Evolutionary conservation across 1,140 invertebrate genomes (phyloP).

Genomic region (Zaprionus tsacasi): DNA sequence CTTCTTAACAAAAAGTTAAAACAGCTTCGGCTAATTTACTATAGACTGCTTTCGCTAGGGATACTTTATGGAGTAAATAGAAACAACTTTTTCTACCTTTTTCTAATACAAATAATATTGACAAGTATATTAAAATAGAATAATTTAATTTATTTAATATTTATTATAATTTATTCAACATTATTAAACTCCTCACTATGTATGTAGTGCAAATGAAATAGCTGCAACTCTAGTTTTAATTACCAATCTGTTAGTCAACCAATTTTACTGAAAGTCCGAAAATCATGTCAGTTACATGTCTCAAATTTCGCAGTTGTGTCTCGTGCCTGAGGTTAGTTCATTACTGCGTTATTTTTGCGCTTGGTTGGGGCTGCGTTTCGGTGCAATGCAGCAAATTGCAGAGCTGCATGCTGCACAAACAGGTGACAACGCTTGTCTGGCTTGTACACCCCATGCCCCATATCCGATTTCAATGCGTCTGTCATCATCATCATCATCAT

Average conservation of each 20-base stretch:
- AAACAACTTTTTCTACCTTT: no score
- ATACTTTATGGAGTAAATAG: no score
- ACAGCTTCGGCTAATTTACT: no score
- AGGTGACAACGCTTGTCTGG: slow-evolving; percentile 10
- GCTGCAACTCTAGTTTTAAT: background rate
- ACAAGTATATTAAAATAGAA: no score
- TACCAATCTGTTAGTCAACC: background rate
- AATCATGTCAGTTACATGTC: background rate
- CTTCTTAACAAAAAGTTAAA: no score
- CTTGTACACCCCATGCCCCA: background rate
- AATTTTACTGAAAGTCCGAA: background rate
- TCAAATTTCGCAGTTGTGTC: background rate
- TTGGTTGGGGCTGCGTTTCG: background rate
- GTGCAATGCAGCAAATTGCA: slow-evolving; percentile 9
- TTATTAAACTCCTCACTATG: no score
- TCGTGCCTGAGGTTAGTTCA: slow-evolving; percentile 2
- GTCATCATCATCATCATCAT: slow-evolving; percentile 33
- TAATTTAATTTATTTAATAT: no score
- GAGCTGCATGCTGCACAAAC: background rate
- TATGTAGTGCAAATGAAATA: no score
- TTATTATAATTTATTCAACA: no score
- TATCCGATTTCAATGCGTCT: slow-evolving; percentile 19
- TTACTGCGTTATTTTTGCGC: slow-evolving; percentile 19
- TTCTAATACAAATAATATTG: no score
- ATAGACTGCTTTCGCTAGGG: no score